Evolutionary conservation across 2,888 invertebrate species (phyloP), one percentile per base, ranked within the genome.

Genomic region (Drosophila mulleri): DNA sequence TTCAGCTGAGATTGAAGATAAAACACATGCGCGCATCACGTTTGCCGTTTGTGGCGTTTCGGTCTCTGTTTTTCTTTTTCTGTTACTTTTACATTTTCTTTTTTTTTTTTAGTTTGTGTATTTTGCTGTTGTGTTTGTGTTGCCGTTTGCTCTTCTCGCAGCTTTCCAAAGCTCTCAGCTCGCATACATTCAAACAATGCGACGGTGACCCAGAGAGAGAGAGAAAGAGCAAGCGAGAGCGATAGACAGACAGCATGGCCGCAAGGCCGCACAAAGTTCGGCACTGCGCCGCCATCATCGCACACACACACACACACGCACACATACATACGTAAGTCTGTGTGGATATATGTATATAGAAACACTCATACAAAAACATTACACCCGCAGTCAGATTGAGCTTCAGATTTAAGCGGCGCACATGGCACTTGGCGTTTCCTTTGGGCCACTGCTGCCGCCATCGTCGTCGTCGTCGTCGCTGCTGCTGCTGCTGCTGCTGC

Each of bases 11-110:
- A 85, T 88, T 89, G 76, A 87, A 84, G 84, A 84, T 89, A 84
- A 84, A 89, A 84, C 82, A 85, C 84, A 89, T 85, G 84, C 84
- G 84, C 84, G 88, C 84, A 87, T 87, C 84, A 81, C 88, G 76
- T 84, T 87, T 89, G 69, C 76, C 75, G 82, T 76, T 81, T 85
- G 72, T 82, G 85, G 72, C 75, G 62, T 61, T 80, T 72, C 58
- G 72, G 67, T 67, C 64, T 67, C 61, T 57, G 66, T 67, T 72
- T 53, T 53, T 53, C 53, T 39, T 53, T 53, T 53, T 58, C 74
- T 53, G 68, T 70, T 72, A 74, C 71, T 58, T 65, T 70, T 71
- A 68, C 59, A 18, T 18, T 35, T 50, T 32, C 12, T 7, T 26
- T 23, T 47, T 48, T 52, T 52, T 53, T 37, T 53, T 29, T 41